Base-by-base conservation (phyloP, 2,113 vertebrate genomes). In the Petroica traversi region DNA sequence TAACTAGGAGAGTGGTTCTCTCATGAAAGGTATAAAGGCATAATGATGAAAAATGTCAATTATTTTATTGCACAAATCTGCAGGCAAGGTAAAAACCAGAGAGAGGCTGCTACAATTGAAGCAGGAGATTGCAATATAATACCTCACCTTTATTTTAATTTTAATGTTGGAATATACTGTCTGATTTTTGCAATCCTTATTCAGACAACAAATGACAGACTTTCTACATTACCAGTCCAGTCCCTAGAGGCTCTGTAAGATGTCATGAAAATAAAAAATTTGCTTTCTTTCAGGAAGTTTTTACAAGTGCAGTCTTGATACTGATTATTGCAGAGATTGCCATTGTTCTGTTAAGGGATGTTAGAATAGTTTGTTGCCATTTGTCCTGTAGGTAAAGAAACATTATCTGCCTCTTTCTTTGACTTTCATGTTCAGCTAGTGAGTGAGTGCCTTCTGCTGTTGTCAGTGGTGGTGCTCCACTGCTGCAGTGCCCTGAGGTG, bases 31-130 rank as follows among this genome's bases (percentile, higher is more conserved):
- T 88, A 94, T 93, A 95, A 97, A 94, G 88, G 95, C 51, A 59
- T 96, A 97, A 98, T 94, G 79, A 97, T 95, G 96, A 96, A 94
- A 96, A 96, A 97, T 92, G 85, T 88, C 66, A 59, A 95, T 97
- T 94, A 75, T 81, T 97, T 96, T 92, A 97, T 96, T 1, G 4
- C 72, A 93, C 22, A 76, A 77, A 91, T 96, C 59, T 80, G 81
- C 84, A 88, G 67, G 68, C 89, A 88, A 92, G 46, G 57, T 88
- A 68, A 85, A 93, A 97, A 97, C 2, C 31, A 89, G 88, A 96
- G 40, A 34, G 83, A 68, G 67, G 36, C 73, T 73, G 72, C 86
- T 96, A 74, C 52, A 95, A 80, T 31, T 79, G 81, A 89, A 94
- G 86, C 71, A 91, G 31, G n/a, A 36, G 48, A 22, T 38, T 76